Conservation (phyloP, 2,797 vertebrate genomes). For the Corythornis leucogaster region DNA sequence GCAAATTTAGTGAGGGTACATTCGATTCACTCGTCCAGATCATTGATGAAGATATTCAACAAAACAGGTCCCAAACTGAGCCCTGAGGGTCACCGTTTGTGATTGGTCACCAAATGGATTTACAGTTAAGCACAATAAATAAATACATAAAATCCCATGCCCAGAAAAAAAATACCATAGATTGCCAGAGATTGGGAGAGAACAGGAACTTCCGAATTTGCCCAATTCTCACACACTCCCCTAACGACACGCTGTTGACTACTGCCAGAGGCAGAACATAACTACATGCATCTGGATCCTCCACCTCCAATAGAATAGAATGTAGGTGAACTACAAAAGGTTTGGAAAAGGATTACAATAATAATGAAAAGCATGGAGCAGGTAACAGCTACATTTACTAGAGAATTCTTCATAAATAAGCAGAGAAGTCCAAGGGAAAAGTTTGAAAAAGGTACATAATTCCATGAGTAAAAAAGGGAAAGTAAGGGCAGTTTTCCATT, state of each 20-base stretch:
- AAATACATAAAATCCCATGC: background rate
- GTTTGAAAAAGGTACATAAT: background rate
- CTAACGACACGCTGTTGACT: background rate
- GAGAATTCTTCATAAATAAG: background rate
- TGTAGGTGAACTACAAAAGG: background rate
- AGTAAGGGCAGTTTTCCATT: background rate
- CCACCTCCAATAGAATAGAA: background rate
- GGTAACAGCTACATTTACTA: background rate
- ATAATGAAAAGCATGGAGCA: background rate
- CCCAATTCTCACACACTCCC: background rate
- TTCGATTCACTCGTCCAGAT: too few relatives aligned
- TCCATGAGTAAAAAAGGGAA: background rate
- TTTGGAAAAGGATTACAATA: background rate
- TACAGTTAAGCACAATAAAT: too few relatives aligned
- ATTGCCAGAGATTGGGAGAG: background rate
- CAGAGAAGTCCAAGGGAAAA: background rate
- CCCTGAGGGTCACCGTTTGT: too few relatives aligned
- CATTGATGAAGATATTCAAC: too few relatives aligned
- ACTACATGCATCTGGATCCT: background rate
- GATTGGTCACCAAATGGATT: too few relatives aligned
- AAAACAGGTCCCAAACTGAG: too few relatives aligned
- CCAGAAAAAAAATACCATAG: background rate
- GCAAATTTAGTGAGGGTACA: too few relatives aligned
- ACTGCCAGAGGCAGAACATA: background rate
- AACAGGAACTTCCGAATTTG: background rate